Conservation (phyloP, 1,140 invertebrate species). For the Littorina saxatilis region DNA sequence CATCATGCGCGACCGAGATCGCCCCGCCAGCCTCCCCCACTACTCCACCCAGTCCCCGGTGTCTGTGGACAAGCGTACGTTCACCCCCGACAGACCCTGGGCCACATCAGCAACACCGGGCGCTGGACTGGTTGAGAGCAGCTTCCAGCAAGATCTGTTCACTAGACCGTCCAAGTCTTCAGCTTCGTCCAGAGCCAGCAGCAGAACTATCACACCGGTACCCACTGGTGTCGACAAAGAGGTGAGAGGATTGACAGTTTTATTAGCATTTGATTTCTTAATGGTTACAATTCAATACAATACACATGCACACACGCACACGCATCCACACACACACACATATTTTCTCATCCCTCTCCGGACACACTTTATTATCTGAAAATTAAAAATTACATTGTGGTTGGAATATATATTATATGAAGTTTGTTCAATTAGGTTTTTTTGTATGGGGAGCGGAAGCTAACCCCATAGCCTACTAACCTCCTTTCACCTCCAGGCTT, state of each 20-base stretch:
- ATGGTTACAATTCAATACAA: too few relatives aligned
- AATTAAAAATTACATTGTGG: too few relatives aligned
- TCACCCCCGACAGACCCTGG: slow-evolving; percentile 22
- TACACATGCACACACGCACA: too few relatives aligned
- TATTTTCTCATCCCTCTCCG: too few relatives aligned
- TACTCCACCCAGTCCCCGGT: slow-evolving; percentile 27
- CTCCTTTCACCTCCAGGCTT: too few relatives aligned
- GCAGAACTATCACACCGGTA: slow-evolving; percentile 54
- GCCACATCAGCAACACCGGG: neutral
- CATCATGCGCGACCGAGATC: slow-evolving; percentile 38
- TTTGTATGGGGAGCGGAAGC: too few relatives aligned
- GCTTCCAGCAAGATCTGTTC: slow-evolving; percentile 6
- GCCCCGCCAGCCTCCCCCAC: slow-evolving; percentile 56
- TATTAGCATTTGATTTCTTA: too few relatives aligned
- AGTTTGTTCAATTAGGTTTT: too few relatives aligned
- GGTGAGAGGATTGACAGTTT: neutral
- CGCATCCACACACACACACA: too few relatives aligned
- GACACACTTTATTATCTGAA: too few relatives aligned
- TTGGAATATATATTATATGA: too few relatives aligned
- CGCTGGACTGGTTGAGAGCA: neutral
- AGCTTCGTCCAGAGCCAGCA: slow-evolving; percentile 50
- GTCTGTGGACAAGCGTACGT: slow-evolving; percentile 20
- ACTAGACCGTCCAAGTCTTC: slow-evolving; percentile 21
- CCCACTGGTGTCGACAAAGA: slow-evolving; percentile 4
- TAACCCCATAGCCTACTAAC: too few relatives aligned